Base-by-base conservation (phyloP, 2,113 vertebrate species). In the Callocephalon fimbriatum region DNA sequence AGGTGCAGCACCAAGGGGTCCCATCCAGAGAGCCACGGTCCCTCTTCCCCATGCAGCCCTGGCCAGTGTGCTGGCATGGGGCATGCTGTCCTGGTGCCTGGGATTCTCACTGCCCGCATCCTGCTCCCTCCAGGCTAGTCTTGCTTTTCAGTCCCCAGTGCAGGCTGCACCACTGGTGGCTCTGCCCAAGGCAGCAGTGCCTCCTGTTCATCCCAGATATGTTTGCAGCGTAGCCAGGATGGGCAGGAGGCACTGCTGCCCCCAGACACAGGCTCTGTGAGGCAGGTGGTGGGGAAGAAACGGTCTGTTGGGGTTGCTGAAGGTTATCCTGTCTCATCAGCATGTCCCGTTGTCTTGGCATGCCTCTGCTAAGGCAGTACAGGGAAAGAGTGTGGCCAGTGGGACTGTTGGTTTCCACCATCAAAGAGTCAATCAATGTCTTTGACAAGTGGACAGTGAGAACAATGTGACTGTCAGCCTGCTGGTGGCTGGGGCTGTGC, bases 291-390 rank as follows among this genome's bases (percentile, higher is more conserved):
- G 37, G 21, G 32, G 31, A 48, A 75, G 62, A 70, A 68, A 37
- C 37, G 3, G 32, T 16, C 25, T 0, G 0, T 18, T 40, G n/a
- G 20, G 12, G 27, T 38, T 17, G 2, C 10, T 18, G n/a, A 51
- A 59, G 23, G 40, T 25, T 66, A 6, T 51, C 15, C 16, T 21
- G 17, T 35, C 47, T 80, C 23, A 7, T 74, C 27, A 59, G 27
- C 10, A 21, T 0, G 2, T 19, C 38, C 21, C 1, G 0, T 27
- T 68, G 21, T 73, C 50, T 59, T 54, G 47, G 11, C 4, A 1
- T 35, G 32, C 59, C 32, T 51, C 66, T 0, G 1, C 38, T 48
- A 59, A 50, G 37, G n/a, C 35, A 65, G 19, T 6, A 10, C 22
- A 47, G 59, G 50, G 44, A 21, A 10, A 25, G n/a, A 31, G 26